Base-by-base conservation (phyloP, 92 coral and sea anemone species). In the Parazoanthus atlanticus region DNA sequence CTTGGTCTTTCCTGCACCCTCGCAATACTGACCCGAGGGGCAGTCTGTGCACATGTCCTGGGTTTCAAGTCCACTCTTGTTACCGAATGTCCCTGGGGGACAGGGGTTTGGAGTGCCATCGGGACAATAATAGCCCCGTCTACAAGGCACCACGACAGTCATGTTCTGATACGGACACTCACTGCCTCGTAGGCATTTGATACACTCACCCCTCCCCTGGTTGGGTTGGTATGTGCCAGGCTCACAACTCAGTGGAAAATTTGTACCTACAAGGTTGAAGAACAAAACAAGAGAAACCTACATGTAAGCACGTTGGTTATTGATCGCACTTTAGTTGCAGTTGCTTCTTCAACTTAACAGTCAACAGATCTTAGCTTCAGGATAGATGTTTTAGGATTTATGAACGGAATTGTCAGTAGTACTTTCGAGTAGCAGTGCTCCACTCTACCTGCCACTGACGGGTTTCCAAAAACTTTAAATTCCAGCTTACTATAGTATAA, bases 131-230 rank as follows among this genome's bases (percentile, higher is more conserved):
- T 90, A 94, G 66, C 99, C 99, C 46, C 91, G 93, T 81, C 90
- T 84, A 75, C 99, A 97, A 25, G 93, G 93, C 13, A 90, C 89
- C 31, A 94, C 97, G n/a, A 93, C 76, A 4, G 98, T 93, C 98
- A 94, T 96, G 86, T 96, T 96, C 82, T 94, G 93, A 88, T 90
- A 93, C 25, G 96, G 98, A 85, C 99, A 97, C 97, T 94, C 94
- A 43, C 91, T 97, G 21, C 99, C 99, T 29, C 93, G 84, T n/a
- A 90, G 86, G 80, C 99, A 97, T 1, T 89, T 38, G 33, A 89
- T 84, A 81, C 99, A 97, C 46, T 86, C 88, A 46, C 93, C 94
- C 86, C 94, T 94, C 56, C 99, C 99, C 36, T 33, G 31, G 80
- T 97, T 89, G 54, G 97, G 98, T 74, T 97, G 99, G 88, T 93